Conservation (phyloP, 2,113 vertebrate species). For the Chloroceryle aenea region DNA sequence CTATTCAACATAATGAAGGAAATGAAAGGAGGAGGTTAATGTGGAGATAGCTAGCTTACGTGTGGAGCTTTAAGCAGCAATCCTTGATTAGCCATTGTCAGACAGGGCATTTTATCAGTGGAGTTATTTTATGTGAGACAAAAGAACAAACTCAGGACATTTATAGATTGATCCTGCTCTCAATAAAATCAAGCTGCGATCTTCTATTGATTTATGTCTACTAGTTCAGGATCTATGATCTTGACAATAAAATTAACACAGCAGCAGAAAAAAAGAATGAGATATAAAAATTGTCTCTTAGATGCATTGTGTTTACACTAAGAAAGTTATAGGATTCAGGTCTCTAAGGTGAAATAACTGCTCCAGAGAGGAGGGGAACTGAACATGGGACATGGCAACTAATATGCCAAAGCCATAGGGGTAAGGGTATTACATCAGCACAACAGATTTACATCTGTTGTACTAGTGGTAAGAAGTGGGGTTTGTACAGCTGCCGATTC, state of each 20-base stretch:
- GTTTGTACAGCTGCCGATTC: not conserved
- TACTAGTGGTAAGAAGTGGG: not conserved
- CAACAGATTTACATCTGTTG: not conserved
- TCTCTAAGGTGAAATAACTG: not conserved
- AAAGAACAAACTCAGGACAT: conserved; percentile 4
- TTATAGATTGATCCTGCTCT: conserved; percentile 33
- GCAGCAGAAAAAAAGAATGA: not conserved
- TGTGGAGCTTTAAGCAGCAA: not conserved
- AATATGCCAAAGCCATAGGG: not conserved
- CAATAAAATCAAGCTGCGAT: conserved; percentile 9
- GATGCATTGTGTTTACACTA: not conserved
- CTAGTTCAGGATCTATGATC: conserved; percentile 15
- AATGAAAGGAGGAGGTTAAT: conserved; percentile 36
- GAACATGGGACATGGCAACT: not conserved
- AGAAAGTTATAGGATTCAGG: not conserved
- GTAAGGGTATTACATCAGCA: not conserved
- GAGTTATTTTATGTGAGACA: conserved; percentile 10
- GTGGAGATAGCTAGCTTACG: not conserved
- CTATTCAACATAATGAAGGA: conserved; percentile 11
- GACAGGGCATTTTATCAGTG: not conserved
- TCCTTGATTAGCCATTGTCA: not conserved
- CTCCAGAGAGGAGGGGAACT: not conserved
- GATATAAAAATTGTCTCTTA: not conserved
- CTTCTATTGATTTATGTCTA: not conserved
- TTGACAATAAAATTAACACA: conserved; percentile 39